Base-by-base conservation (phyloP, 2,888 invertebrate species). In the Drosophila prolongata region DNA sequence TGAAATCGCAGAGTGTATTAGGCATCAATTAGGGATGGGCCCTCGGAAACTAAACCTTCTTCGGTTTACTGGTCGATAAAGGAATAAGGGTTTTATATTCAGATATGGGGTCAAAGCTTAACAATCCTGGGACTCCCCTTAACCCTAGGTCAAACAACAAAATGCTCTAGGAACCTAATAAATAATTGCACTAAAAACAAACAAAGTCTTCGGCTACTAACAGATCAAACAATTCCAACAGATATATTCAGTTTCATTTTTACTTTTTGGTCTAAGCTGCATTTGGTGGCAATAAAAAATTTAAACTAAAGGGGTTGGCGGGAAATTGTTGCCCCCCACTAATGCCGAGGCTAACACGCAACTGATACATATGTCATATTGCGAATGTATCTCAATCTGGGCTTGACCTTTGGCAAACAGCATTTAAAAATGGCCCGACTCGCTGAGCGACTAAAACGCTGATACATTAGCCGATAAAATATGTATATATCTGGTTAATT, bases 211-310 rank as follows among this genome's bases (percentile, higher is more conserved):
- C 47, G 46, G 27, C 64, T 59, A 67, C 77, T 53, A 70, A 68
- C 66, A 68, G 52, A 62, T 68, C 52, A 60, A 55, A 68, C 35
- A 11, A 30, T 50, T 37, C 44, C 67, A 80, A 76, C 64, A 69
- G 61, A 47, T 49, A 49, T 57, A 65, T 53, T 44, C 57, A n/a
- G 55, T 56, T 16, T 30, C 14, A n/a, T 37, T 46, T 43, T 24
- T 16, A 46, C 19, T 78, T 82, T 83, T 83, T 83, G 86, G 83
- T 86, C 80, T 83, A 83, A 61, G 86, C 83, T 83, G 83, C 80
- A 83, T 74, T 80, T 77, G 78, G 69, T 80, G 71, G 64, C 73
- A 62, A 59, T 38, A 64, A 6, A 50, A 34, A 65, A 40, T 42
- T 10, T 16, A 67, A 58, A 16, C 57, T 52, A 46, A 9, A 13